These are phyloP conservation scores for Saturnia japonica DNA, from an alignment of 2,888 invertebrate species.

Conservation along the genomic window DNA sequence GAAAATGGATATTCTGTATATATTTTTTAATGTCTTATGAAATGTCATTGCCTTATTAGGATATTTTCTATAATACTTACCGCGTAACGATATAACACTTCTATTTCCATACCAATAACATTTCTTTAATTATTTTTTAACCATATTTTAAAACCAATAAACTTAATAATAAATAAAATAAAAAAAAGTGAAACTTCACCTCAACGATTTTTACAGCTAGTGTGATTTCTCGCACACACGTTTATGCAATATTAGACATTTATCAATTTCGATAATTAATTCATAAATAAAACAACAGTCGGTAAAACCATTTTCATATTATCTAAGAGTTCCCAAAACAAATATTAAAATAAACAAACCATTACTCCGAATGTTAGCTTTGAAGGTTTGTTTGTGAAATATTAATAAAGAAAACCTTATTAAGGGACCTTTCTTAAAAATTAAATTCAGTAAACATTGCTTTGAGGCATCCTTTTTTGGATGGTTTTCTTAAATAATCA, in stretches of 20 bases:
- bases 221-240: neutral
- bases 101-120: no score
- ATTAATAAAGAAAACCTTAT: slow-evolving; percentile 39
- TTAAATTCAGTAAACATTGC: slow-evolving; percentile 30
- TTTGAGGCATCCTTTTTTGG: slow-evolving; percentile 16
- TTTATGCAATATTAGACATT: neutral
- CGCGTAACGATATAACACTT: no score
- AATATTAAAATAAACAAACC: slow-evolving; percentile 9
- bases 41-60: no score
- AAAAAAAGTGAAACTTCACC: no score
- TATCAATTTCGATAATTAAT: no score
- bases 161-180: no score
- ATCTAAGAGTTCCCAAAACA: neutral
- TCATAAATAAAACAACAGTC: neutral
- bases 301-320: neutral
- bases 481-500: slow-evolving; percentile 12
- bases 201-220: no score
- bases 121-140: no score
- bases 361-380: slow-evolving; percentile 30
- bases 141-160: no score
- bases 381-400: slow-evolving; percentile 32
- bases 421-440: slow-evolving; percentile 32
- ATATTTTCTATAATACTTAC: no score
- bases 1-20: no score
- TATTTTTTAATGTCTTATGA: no score